phyloP scores from a whole-genome alignment of 2,797 vertebrate species.

The Poeciliopsis paucimaculata region DNA sequence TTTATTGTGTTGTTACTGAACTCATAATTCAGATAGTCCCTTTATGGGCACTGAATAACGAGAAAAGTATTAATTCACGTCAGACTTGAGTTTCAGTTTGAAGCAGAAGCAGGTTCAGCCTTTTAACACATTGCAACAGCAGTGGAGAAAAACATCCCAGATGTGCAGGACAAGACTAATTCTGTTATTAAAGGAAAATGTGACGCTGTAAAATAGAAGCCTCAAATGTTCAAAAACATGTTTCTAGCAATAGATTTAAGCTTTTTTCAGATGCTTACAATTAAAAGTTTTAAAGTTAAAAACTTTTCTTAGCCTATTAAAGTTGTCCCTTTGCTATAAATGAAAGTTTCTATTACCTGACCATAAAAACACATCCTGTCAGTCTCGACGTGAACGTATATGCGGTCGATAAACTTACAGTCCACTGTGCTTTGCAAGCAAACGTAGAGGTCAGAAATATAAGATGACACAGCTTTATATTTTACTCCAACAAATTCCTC shows the following conservation, averaged over 20 bases:
- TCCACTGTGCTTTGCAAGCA: conserved; percentile 31
- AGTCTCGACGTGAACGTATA: conserved; percentile 1
- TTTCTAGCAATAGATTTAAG: neutral
- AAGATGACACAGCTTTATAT: neutral
- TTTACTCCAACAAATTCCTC: conserved; percentile 21
- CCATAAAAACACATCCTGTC: conserved; percentile 13
- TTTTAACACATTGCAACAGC: conserved; percentile 7
- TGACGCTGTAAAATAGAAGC: neutral
- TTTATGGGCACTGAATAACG: conserved; percentile 20
- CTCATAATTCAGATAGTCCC: conserved; percentile 18
- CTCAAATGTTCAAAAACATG: neutral
- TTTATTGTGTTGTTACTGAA: conserved; percentile 23
- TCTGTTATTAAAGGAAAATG: neutral
- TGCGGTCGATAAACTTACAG: conserved; percentile 24
- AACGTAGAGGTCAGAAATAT: conserved; percentile 35
- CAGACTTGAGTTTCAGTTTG: neutral
- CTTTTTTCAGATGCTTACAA: neutral
- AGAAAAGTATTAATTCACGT: conserved; percentile 26
- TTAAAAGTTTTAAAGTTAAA: neutral
- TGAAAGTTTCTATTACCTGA: conserved; percentile 11
- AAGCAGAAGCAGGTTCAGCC: conserved; percentile 5
- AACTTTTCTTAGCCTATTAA: neutral
- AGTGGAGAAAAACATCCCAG: conserved; percentile 1
- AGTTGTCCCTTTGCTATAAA: conserved; percentile 6
- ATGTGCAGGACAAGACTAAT: neutral